Evolutionary conservation across 2,888 invertebrate species (phyloP), one percentile per base, ranked within the genome.

Genomic region (Silvanus unidentatus): DNA sequence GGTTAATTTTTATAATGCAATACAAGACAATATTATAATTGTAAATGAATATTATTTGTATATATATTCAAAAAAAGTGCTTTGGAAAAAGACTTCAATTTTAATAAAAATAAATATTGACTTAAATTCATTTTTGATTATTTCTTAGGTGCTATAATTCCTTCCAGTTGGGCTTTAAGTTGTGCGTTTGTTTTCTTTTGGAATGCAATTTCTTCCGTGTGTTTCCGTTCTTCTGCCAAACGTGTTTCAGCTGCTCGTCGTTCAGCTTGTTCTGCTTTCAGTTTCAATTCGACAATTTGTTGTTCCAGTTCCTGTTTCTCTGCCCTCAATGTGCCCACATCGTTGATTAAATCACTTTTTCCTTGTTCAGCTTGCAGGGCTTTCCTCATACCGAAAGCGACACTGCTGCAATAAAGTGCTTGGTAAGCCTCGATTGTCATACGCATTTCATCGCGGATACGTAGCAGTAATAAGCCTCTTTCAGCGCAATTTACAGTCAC

Each of bases 371-470:
- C 86, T 79, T 92, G 90, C 44, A 98, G 74, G n/a, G 97, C 94
- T 75, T 99, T 98, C 50, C 97, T 81, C 84, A 98, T 93, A 16
- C 96, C 97, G 68, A 96, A 99, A 1, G 97, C 96, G 41, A 97
- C 91, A 43, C 96, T 94, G 71, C 96, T 96, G 70, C 97, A 97
- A 65, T 97, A 96, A 1, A 99, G 77, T 0, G 94, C 92, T 71
- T 96, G 94, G 67, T 95, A 98, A 0, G 97, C 95, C 61, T 94
- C 89, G 74, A 98, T 87, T 0, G 97, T 96, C 86, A 98, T 95
- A 53, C 88, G 80, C 45, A 97, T 87, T 75, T 99, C 98, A 68
- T 99, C 97, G 14, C 98, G 79, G 2, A 98, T 89, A 57, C 97
- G 78, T 42, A 97, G 74, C 39, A 99, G 73, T 4, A 99, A 73